phyloP scores from a whole-genome alignment of 2,113 vertebrate genomes.

The Microcebus tavaratra region DNA sequence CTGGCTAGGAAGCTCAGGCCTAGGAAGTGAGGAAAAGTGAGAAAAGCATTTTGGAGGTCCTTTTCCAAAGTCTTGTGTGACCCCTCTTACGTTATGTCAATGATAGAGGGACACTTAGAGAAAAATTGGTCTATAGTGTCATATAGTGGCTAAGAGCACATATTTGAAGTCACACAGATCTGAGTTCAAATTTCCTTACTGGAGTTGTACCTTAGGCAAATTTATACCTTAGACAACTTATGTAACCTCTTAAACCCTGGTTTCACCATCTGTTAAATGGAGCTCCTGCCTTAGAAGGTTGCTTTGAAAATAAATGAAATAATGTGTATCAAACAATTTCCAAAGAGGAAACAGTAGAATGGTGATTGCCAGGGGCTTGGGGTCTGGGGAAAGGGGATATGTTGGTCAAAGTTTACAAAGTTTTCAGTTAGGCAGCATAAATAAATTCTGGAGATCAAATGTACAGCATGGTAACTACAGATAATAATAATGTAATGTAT shows the following conservation, averaged over 20 bases:
- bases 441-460: neutral
- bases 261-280: neutral
- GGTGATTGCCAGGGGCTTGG: neutral
- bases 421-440: neutral
- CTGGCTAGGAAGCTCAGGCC: neutral
- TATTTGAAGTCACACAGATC: neutral
- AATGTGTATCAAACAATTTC: neutral
- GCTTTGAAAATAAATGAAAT: neutral
- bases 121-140: neutral
- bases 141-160: neutral
- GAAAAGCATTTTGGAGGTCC: neutral
- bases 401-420: neutral
- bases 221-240: neutral
- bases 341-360: neutral
- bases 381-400: rapidly evolving
- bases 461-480: no score
- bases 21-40: neutral
- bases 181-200: neutral
- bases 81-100: neutral
- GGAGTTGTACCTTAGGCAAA: neutral
- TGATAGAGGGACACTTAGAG: neutral
- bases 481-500: neutral
- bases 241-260: neutral
- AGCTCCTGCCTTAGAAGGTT: neutral
- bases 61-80: neutral